Evolutionary conservation across 2,888 invertebrate species (phyloP).

Genomic region (Dicroscelio sp.): DNA sequence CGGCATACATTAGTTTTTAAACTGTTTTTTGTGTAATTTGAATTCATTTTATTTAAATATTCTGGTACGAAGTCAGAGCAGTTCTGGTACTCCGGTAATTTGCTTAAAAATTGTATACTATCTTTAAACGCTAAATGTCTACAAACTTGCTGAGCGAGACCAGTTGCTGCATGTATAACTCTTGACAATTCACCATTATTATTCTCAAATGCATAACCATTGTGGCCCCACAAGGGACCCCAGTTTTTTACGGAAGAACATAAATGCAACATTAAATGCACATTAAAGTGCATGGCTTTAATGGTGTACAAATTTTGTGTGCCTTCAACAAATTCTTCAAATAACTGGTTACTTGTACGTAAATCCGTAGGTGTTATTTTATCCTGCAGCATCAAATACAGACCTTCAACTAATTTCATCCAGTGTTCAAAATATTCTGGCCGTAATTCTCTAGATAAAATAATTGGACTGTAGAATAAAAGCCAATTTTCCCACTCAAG

Average conservation of each 20-base stretch:
- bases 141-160: conserved; percentile 58
- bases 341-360: conserved; percentile 38
- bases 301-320: conserved; percentile 69
- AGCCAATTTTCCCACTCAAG: conserved; percentile 76
- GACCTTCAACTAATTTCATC: conserved; percentile 70
- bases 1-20: background rate
- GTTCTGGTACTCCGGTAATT: too few species aligned
- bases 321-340: conserved; percentile 52
- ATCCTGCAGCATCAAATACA: conserved; percentile 59
- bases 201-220: conserved; percentile 76
- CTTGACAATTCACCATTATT: conserved; percentile 66
- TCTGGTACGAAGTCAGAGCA: background rate
- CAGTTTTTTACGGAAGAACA: conserved; percentile 77
- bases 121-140: conserved; percentile 19
- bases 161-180: conserved; percentile 59
- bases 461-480: conserved; percentile 73
- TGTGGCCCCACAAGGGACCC: conserved; percentile 79
- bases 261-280: conserved; percentile 80
- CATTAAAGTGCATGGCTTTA: conserved; percentile 70
- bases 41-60: background rate
- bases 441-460: conserved; percentile 47
- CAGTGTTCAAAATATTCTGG: conserved; percentile 72
- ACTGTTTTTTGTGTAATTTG: background rate
- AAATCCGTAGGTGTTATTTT: conserved; percentile 67
- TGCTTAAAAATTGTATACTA: background rate